Base-by-base conservation (phyloP, 2,888 invertebrate genomes). In the Drosophila macrospina region DNA sequence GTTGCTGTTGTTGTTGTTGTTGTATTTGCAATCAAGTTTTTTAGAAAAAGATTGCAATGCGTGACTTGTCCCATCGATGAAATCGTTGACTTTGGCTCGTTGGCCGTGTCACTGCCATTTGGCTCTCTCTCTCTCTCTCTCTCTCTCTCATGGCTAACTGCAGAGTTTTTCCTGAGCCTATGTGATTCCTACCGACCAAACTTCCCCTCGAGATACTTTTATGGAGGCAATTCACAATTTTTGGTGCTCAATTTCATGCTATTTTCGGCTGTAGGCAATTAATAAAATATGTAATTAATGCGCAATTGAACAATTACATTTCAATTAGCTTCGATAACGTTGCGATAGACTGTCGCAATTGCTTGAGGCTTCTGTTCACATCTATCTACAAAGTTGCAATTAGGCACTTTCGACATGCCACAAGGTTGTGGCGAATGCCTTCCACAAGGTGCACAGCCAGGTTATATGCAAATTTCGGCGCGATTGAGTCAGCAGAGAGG, bases 11-110 rank as follows among this genome's bases (percentile, higher is more conserved):
- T 34, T 57, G 26, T 50, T 47, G 13, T 36, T 41, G 51, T 44
- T 59, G 79, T 44, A 67, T 56, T 74, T 68, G 69, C 67, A 87
- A 81, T 84, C 87, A 70, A 84, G 85, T 85, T 70, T 86, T 74
- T 64, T 71, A 73, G 79, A 71, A 80, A 79, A 79, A 47, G 69
- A 50, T 65, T 69, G 56, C 83, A 78, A 67, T 88, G 88, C 84
- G 86, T 88, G 84, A 86, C 86, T 88, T 69, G 86, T 56, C 79
- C 78, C 36, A 44, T 52, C 65, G 63, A 56, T 57, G 56, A 56
- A 48, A 70, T 52, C 56, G 32, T 37, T 65, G 67, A 55, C 55
- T 62, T 67, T 60, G 75, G 59, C 44, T 74, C 28, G 26, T 11
- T 62, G 66, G 67, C 83, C 84, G 71, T 80, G 81, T 74, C 80